Evolutionary conservation across 2,888 invertebrate genomes (phyloP).

Genomic region (Steinernema hermaphroditum): DNA sequence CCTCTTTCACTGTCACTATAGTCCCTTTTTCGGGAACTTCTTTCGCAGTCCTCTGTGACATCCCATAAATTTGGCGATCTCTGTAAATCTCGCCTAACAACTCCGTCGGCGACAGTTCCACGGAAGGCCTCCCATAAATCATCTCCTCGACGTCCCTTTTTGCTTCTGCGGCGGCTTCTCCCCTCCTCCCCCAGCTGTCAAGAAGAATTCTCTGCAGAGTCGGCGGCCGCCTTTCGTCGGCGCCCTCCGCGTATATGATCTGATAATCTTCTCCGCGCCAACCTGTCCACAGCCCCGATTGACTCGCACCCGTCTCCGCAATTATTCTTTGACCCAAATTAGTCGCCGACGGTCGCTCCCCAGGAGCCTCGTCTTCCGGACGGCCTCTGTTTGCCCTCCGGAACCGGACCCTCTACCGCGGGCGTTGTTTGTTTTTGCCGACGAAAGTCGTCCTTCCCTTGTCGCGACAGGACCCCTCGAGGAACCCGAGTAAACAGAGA

Average conservation of each 20-base stretch:
- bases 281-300: constrained; percentile 18
- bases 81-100: neutral
- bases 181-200: neutral
- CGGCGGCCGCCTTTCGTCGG: neutral
- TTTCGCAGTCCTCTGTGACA: too few relatives aligned
- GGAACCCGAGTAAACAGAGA: neutral
- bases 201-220: neutral
- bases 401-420: neutral
- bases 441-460: neutral
- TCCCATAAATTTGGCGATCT: neutral
- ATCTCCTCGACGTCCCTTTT: neutral
- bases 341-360: constrained; percentile 1
- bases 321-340: constrained; percentile 28
- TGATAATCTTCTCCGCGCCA: constrained; percentile 22
- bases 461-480: neutral
- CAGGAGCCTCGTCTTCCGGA: constrained; percentile 4
- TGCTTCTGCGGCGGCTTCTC: neutral
- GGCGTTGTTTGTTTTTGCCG: constrained; percentile 6
- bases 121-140: neutral
- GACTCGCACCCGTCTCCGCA: constrained; percentile 2
- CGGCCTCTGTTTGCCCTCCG: neutral
- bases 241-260: neutral
- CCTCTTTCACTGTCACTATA: too few relatives aligned
- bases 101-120: neutral
- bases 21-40: too few relatives aligned